Base-by-base conservation (phyloP, 1,140 invertebrate species). In the Trinorchestia longiramus region DNA sequence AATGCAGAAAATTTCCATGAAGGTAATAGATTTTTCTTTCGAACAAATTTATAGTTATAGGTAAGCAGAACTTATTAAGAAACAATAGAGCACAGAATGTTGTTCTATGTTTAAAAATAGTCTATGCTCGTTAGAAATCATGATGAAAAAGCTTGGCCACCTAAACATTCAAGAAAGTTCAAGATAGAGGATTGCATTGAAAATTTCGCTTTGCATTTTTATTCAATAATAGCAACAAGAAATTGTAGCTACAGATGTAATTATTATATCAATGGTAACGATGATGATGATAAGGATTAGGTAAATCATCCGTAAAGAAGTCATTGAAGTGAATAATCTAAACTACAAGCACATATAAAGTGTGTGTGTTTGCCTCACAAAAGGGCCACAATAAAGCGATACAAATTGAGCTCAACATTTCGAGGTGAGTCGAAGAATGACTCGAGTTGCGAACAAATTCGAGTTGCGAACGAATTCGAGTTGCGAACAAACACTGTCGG, bases 171-270 rank as follows among this genome's bases (percentile, higher is more conserved):
- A 53, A 53, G 47, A 6, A 8, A 53, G 6, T 53, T 53, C 47
- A 53, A 15, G 15, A 36, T 77, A 77, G 28, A 77, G 62, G 62
- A 77, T 19, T 11, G 62, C 62, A 77, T 77, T 77, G 62, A 77
- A 77, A 28, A 77, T 77, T 77, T 77, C 8, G 62, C 15, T 77
- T 77, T 36, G 62, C 62, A 77, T 77, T 77, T 77, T 77, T 77
- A 77, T 77, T 77, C 62, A 77, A 77, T 77, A 77, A 77, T 77
- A 77, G 62, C 62, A 77, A 77, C 62, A 77, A 77, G 62, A 77
- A 77, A 77, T 77, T 11, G 62, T 77, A 77, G 62, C 62, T 77
- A 77, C 62, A 77, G 62, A 77, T 77, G 62, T 77, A 77, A 77
- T 77, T 77, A 77, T 77, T 23, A 36, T 77, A 77, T 77, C 62